phyloP scores from a whole-genome alignment of 2,113 vertebrate genomes.

The Ondatra zibethicus region DNA sequence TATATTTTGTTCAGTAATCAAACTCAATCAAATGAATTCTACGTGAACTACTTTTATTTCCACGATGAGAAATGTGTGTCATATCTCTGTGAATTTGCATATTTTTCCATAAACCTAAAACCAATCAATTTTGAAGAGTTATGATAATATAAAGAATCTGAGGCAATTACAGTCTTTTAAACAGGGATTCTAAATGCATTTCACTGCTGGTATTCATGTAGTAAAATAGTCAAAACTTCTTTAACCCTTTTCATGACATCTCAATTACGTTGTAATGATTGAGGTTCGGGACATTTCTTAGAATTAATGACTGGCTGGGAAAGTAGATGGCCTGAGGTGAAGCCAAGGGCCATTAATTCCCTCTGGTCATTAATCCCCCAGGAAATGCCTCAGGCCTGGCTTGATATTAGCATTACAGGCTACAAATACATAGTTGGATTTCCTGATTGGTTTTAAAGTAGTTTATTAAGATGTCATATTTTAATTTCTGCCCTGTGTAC shows the following conservation, averaged over 20 bases:
- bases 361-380: conserved; percentile 41
- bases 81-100: conserved; percentile 85
- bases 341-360: conserved; percentile 63
- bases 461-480: conserved; percentile 77
- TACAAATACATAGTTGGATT: conserved; percentile 72
- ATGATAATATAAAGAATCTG: conserved; percentile 90
- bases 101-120: conserved; percentile 91
- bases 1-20: conserved; percentile 89
- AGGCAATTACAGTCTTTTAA: conserved; percentile 90
- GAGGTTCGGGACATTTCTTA: conserved; percentile 46
- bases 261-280: conserved; percentile 39
- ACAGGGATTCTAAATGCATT: conserved; percentile 85
- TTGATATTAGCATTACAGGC: conserved; percentile 45
- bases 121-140: conserved; percentile 91
- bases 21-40: conserved; percentile 87
- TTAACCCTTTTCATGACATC: conserved; percentile 83
- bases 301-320: conserved; percentile 75
- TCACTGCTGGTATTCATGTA: conserved; percentile 69
- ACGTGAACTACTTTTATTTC: conserved; percentile 85
- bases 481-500: conserved; percentile 62
- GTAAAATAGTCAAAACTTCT: conserved; percentile 81
- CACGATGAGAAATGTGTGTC: conserved; percentile 83
- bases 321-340: conserved; percentile 63
- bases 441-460: conserved; percentile 73
- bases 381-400: conserved; percentile 16